A percentile compares a stretch with the other conserved stretches of the same genome.
These are phyloP conservation scores for Branchinecta lindahli DNA, from an alignment of 1,140 invertebrate species.

Conservation along the genomic window DNA sequence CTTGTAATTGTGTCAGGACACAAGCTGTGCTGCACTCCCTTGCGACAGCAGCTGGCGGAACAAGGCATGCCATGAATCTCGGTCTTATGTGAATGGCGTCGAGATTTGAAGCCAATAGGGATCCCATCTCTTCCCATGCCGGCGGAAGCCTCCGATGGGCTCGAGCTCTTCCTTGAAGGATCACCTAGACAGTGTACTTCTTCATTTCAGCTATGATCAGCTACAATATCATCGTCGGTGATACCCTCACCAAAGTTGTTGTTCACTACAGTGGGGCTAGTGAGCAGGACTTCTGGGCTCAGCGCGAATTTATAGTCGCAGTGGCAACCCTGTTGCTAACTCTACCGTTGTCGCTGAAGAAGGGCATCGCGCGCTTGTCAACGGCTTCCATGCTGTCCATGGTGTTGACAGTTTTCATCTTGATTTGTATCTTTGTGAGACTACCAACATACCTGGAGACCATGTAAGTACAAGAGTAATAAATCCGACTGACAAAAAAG, in stretches of 20 bases:
- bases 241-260: constrained; percentile 70
- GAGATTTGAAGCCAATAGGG: too few species aligned
- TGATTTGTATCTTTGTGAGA: constrained; percentile 50
- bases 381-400: constrained; percentile 64
- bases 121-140: too few species aligned
- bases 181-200: too few species aligned
- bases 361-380: constrained; percentile 58
- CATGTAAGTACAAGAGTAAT: constrained; percentile 25
- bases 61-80: too few species aligned
- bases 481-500: too few species aligned
- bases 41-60: too few species aligned
- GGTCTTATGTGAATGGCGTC: too few species aligned
- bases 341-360: constrained; percentile 63
- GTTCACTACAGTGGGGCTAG: constrained; percentile 41
- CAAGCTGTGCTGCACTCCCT: too few species aligned
- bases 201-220: constrained; percentile 64
- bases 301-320: constrained; percentile 58
- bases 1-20: too few species aligned
- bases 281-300: constrained; percentile 42
- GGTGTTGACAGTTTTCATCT: constrained; percentile 54
- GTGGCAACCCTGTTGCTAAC: constrained; percentile 57
- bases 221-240: constrained; percentile 77
- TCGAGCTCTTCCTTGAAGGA: too few species aligned
- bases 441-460: constrained; percentile 33
- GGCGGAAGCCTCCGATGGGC: too few species aligned